Evolutionary conservation across 2,797 vertebrate species (phyloP), one percentile per base, ranked within the genome.

Genomic region (Geotrypetes seraphini): DNA sequence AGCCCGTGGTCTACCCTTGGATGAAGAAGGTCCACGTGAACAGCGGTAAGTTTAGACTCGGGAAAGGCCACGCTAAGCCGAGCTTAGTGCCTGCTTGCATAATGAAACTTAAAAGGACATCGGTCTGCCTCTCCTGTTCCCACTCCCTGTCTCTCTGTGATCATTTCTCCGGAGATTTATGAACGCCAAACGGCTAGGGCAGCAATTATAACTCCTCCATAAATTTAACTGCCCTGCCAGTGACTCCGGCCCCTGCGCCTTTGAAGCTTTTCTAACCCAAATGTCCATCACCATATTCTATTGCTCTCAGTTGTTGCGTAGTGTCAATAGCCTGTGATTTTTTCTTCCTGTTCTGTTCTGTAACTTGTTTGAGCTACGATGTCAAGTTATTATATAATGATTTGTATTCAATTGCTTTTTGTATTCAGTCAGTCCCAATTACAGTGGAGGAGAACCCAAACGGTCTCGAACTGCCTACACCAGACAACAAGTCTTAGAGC

Each of bases 11-110:
- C 41, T 97, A 97, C 53, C 94, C 94, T 18, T 97, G 94, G 93
- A 97, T 97, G 94, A 97, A 96, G 84, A 97, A 96, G 83, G 90
- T 96, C 71, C 93, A 97, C 77, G 85, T 89, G 80, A 91, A 70
- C 83, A 89, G 66, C 70, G 85, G 92, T 97, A 90, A 85, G 94
- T 92, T 79, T 73, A 62, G 54, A n/a, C 57, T 63, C 49, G 50
- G 55, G 60, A n/a, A n/a, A n/a, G n/a, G n/a, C n/a, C n/a, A n/a
- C n/a, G n/a, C n/a, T n/a, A n/a, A 19, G 33, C 35, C 3, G 27
- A 22, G 25, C 14, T 29, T n/a, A n/a, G n/a, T n/a, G n/a, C n/a
- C n/a, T n/a, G n/a, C n/a, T n/a, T n/a, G n/a, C n/a, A n/a, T n/a
- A n/a, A n/a, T n/a, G n/a, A n/a, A n/a, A n/a, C n/a, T n/a, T n/a